These are phyloP conservation scores for Eubucco bourcierii DNA, from an alignment of 2,113 vertebrate genomes.

Conservation along the genomic window DNA sequence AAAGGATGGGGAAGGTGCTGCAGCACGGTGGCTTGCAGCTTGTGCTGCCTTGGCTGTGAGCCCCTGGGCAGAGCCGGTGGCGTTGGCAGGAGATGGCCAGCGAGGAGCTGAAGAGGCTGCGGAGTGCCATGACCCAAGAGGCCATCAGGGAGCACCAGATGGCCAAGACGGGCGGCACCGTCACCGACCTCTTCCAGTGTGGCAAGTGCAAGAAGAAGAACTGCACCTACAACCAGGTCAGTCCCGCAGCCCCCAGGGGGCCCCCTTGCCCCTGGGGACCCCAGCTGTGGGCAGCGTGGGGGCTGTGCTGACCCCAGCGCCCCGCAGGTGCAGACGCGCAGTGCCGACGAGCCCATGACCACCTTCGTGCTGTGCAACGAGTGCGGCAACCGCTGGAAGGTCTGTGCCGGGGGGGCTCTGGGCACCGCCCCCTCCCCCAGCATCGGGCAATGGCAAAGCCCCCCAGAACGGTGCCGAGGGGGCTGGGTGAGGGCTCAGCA, in stretches of 20 bases:
- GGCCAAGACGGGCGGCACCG: constrained; percentile 94
- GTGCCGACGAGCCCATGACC: constrained; percentile 98
- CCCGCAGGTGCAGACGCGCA: constrained; percentile 91
- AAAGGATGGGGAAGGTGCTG: neutral
- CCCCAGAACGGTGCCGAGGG: accelerated
- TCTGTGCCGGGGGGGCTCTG: constrained; percentile 49
- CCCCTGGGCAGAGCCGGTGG: neutral
- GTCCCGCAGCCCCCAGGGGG: neutral
- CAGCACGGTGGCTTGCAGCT: accelerated
- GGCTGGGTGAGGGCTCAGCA: neutral
- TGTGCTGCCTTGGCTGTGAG: neutral
- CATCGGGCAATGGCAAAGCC: neutral
- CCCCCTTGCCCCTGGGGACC: too few relatives aligned
- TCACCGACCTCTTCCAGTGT: constrained; percentile 94
- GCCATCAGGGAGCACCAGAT: constrained; percentile 98
- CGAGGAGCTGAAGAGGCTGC: constrained; percentile 91
- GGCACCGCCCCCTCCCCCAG: neutral
- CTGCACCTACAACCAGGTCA: constrained; percentile 91
- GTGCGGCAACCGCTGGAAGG: constrained; percentile 99
- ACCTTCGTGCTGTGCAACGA: constrained; percentile 97
- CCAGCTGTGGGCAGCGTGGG: neutral
- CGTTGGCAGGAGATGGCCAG: constrained; percentile 94
- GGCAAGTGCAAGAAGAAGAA: constrained; percentile 97
- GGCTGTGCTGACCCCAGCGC: too few relatives aligned
- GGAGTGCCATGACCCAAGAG: constrained; percentile 92